Evolutionary conservation across 1,140 invertebrate genomes (phyloP).

Genomic region (Pogonognathellus flavescens): DNA sequence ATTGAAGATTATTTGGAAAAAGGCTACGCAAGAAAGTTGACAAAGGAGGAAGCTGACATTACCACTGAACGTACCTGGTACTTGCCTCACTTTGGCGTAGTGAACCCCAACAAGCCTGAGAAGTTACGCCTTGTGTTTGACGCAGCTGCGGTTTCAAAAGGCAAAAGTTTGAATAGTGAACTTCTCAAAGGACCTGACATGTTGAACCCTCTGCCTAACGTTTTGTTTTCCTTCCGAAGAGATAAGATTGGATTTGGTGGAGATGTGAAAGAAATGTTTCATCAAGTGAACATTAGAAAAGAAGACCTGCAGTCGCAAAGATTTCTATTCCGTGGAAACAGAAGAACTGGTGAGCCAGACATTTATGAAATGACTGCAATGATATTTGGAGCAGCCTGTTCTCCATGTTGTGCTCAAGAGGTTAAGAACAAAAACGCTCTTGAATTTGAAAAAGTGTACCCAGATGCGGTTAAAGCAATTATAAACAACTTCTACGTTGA

Average conservation of each 20-base stretch:
- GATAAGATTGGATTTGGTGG: not conserved
- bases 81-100: slow-evolving; percentile 55
- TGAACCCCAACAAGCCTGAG: slow-evolving; percentile 59
- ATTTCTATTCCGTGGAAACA: slow-evolving; percentile 54
- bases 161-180: slow-evolving; percentile 70
- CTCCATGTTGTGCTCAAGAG: slow-evolving; percentile 53
- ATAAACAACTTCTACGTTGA: slow-evolving; percentile 49
- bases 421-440: slow-evolving; percentile 45
- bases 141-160: slow-evolving; percentile 68
- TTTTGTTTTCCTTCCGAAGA: not conserved
- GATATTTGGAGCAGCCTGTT: slow-evolving; percentile 58
- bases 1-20: slow-evolving; percentile 46
- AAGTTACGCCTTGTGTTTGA: slow-evolving; percentile 70
- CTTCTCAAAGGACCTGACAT: slow-evolving; percentile 67
- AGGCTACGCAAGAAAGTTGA: slow-evolving; percentile 32
- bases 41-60: slow-evolving; percentile 6
- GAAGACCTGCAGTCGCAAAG: slow-evolving; percentile 22
- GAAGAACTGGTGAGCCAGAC: slow-evolving; percentile 11
- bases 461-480: slow-evolving; percentile 9
- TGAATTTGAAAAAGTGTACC: slow-evolving; percentile 30
- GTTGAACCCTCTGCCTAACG: not conserved
- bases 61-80: slow-evolving; percentile 33
- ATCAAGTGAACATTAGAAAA: slow-evolving; percentile 5
- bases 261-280: slow-evolving; percentile 51
- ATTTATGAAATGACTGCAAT: slow-evolving; percentile 50